Evolutionary conservation across 2,797 vertebrate species (phyloP).

Genomic region (Pangasius larnaudii): DNA sequence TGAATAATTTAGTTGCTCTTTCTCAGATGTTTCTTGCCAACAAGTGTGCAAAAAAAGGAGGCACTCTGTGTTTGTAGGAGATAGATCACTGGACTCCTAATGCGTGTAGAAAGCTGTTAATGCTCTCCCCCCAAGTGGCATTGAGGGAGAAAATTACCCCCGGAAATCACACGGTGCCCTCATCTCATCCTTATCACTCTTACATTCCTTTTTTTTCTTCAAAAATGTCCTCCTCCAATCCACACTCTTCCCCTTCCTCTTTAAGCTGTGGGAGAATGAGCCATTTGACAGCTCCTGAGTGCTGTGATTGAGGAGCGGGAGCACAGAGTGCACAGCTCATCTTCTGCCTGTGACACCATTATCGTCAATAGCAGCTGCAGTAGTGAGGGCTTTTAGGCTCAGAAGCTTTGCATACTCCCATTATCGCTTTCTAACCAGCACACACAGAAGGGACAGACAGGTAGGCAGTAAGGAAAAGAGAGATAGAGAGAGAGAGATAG

Average conservation of each 20-base stretch:
- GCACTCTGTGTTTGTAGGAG: background rate
- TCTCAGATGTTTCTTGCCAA: slow-evolving; percentile 15
- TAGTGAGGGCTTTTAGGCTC: slow-evolving; percentile 6
- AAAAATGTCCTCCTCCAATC: background rate
- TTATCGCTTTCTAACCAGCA: background rate
- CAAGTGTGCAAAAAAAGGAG: background rate
- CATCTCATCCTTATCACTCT: background rate
- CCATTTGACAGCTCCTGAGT: slow-evolving; percentile 60
- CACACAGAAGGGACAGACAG: slow-evolving; percentile 31
- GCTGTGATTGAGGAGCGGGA: slow-evolving; percentile 53
- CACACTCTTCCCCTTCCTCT: slow-evolving; percentile 34
- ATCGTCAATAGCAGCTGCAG: slow-evolving; percentile 33
- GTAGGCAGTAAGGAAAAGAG: background rate
- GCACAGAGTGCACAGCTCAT: slow-evolving; percentile 56
- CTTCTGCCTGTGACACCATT: slow-evolving; percentile 44
- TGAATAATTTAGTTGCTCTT: slow-evolving; percentile 7
- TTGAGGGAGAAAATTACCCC: background rate
- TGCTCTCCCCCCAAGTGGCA: slow-evolving; percentile 9
- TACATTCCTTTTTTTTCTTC: background rate
- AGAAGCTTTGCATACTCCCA: background rate
- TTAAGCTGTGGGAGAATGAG: slow-evolving; percentile 59
- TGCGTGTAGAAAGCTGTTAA: background rate
- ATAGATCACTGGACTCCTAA: background rate
- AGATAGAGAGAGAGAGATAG: background rate
- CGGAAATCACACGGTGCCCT: background rate